A percentile compares a stretch with the other conserved stretches of the same genome.
phyloP scores from a whole-genome alignment of 2,888 invertebrate species.

The Phyto melanocephala region DNA sequence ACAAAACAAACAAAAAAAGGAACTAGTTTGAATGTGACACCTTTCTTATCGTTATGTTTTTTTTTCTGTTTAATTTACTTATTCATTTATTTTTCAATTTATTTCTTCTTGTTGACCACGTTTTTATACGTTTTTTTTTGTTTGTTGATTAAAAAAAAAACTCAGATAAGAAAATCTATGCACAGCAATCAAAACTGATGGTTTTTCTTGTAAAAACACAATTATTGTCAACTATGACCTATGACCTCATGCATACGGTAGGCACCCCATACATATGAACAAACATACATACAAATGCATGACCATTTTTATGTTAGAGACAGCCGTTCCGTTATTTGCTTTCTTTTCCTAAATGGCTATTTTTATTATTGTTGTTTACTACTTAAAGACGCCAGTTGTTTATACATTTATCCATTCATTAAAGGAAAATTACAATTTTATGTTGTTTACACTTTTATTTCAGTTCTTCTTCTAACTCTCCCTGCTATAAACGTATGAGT shows the following conservation, averaged over 20 bases:
- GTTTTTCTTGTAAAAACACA: conserved; percentile 17
- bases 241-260: conserved; percentile 12
- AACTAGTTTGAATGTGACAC: conserved; percentile 30
- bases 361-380: background rate
- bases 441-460: background rate
- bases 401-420: background rate
- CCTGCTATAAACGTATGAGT: background rate
- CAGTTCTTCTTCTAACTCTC: background rate
- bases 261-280: background rate
- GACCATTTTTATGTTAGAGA: background rate
- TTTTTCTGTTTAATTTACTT: too few relatives aligned
- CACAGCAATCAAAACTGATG: background rate
- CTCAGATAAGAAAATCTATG: background rate
- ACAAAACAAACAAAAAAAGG: background rate
- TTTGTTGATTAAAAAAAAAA: background rate
- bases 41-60: conserved; percentile 13
- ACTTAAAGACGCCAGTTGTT: conserved; percentile 33
- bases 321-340: background rate
- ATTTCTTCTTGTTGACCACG: background rate
- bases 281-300: background rate
- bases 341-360: background rate
- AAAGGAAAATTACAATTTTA: too few relatives aligned
- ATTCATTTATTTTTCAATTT: background rate
- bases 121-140: background rate
- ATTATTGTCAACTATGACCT: conserved; percentile 38